Evolutionary conservation across 2,113 vertebrate genomes (phyloP).

Genomic region (Calidris pygmaea): DNA sequence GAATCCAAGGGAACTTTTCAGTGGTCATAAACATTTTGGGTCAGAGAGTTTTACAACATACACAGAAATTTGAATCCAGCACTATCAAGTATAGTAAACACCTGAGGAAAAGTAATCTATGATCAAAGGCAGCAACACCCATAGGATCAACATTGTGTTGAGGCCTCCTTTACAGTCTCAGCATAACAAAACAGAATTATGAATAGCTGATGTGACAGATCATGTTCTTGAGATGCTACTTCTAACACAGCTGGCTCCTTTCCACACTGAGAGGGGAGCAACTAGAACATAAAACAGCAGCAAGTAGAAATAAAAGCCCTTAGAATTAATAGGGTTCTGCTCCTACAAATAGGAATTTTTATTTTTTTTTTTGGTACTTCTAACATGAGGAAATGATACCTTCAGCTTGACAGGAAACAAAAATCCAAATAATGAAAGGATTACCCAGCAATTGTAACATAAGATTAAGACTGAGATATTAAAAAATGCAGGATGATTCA

Average conservation of each 20-base stretch:
- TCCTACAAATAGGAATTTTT: background rate
- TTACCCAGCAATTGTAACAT: background rate
- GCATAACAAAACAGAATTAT: background rate
- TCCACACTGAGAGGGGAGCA: background rate
- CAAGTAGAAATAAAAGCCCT: background rate
- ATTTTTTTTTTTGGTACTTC: background rate
- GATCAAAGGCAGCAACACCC: constrained; percentile 21
- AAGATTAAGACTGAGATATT: background rate
- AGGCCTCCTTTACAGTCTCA: background rate
- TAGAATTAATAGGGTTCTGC: background rate
- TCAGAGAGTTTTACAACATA: background rate
- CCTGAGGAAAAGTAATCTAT: background rate
- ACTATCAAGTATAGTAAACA: background rate
- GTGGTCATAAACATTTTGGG: background rate
- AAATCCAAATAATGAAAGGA: background rate
- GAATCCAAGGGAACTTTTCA: background rate
- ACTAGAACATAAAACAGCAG: background rate
- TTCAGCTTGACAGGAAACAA: background rate
- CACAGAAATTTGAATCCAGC: constrained; percentile 10
- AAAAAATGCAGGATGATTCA: background rate
- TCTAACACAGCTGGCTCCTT: background rate
- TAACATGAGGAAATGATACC: background rate
- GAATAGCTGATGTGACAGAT: background rate
- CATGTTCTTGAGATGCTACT: background rate
- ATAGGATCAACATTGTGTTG: background rate